These are phyloP conservation scores for Diadophis punctatus DNA, from an alignment of 2,113 vertebrate species.

Conservation along the genomic window DNA sequence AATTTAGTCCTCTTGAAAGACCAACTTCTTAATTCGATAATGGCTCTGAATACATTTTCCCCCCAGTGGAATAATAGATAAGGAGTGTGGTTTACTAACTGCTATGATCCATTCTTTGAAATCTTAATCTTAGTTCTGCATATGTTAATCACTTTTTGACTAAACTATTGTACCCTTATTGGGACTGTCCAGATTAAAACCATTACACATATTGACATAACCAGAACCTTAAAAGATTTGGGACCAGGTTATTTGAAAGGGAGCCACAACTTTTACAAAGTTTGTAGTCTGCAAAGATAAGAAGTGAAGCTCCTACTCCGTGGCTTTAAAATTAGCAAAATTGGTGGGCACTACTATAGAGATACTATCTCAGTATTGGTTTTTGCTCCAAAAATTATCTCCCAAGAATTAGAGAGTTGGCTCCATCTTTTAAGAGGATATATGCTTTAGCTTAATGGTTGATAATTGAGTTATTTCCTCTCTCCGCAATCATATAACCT, in stretches of 20 bases:
- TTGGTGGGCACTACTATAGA: neutral
- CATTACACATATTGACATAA: neutral
- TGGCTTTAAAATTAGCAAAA: neutral
- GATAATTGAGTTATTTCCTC: neutral
- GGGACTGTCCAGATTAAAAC: neutral
- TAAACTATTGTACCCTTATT: neutral
- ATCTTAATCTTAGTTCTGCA: neutral
- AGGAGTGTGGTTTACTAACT: neutral
- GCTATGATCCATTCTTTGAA: neutral
- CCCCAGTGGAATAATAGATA: neutral
- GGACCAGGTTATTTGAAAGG: neutral
- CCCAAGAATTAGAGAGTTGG: neutral
- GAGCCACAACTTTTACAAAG: neutral
- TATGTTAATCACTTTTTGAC: neutral
- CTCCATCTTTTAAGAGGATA: neutral
- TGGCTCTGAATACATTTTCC: neutral
- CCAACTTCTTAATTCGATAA: neutral
- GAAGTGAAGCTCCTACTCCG: neutral
- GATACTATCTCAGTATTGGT: neutral
- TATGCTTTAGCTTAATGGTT: neutral
- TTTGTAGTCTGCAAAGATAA: neutral
- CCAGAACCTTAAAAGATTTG: neutral
- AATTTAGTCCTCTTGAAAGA: neutral
- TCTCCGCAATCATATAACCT: neutral
- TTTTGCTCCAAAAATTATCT: neutral